A percentile compares a stretch with the other conserved stretches of the same genome.
These are phyloP conservation scores for Hyppa rectilinea DNA, from an alignment of 2,888 invertebrate genomes.

Conservation along the genomic window DNA sequence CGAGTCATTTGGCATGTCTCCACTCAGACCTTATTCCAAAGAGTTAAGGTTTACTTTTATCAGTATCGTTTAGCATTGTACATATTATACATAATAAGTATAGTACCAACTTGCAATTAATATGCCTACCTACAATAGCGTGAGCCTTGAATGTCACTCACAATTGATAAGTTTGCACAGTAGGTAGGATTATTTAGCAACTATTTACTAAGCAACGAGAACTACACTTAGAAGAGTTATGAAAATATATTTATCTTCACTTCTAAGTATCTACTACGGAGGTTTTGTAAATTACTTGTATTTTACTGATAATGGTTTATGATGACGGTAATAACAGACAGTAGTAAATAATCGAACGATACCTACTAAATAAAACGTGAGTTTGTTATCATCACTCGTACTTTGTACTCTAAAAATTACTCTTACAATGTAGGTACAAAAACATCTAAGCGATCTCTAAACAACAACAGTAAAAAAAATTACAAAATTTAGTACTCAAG, in stretches of 20 bases:
- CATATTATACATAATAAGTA: constrained; percentile 12
- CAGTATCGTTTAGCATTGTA: background rate
- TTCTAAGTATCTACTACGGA: background rate
- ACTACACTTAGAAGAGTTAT: background rate
- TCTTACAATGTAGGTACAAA: background rate
- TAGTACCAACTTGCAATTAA: constrained; percentile 14
- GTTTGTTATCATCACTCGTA: constrained; percentile 26
- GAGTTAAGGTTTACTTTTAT: background rate
- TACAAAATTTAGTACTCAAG: no score
- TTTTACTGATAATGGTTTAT: constrained; percentile 34
- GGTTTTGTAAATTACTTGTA: constrained; percentile 7
- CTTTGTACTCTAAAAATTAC: constrained; percentile 35
- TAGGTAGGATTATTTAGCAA: background rate
- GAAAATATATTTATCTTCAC: background rate
- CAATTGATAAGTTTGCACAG: constrained; percentile 14
- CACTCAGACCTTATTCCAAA: constrained; percentile 12
- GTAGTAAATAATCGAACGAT: constrained; percentile 26
- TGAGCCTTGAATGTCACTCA: constrained; percentile 23
- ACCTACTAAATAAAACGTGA: constrained; percentile 3
- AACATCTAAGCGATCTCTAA: background rate
- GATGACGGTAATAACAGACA: constrained; percentile 18
- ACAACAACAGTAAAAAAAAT: no score
- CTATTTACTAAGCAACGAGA: background rate
- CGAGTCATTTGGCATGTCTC: background rate
- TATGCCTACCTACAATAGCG: background rate